These are phyloP conservation scores for Picathartes gymnocephalus DNA, from an alignment of 2,113 vertebrate species.

Conservation along the genomic window DNA sequence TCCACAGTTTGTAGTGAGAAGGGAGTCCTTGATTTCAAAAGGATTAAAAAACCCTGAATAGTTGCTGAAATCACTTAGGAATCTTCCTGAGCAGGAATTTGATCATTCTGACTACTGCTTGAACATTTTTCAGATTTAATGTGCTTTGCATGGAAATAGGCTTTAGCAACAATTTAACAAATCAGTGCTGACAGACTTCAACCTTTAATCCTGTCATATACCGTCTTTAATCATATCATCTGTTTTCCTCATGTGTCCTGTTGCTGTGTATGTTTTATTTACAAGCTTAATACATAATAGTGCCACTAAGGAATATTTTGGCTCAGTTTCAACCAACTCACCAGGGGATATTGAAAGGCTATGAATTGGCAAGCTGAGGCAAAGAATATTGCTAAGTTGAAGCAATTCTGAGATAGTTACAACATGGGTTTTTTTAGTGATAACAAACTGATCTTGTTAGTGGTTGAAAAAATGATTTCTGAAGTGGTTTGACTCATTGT, in stretches of 20 bases:
- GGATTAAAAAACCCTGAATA: not conserved
- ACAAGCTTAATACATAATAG: conserved; percentile 39
- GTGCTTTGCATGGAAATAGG: conserved; percentile 4
- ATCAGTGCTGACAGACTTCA: conserved; percentile 10
- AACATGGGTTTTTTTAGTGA: not conserved
- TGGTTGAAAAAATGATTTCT: not conserved
- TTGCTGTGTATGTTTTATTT: conserved; percentile 64
- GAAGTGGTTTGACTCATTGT: conserved; percentile 25
- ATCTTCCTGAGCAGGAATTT: not conserved
- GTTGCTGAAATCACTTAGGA: not conserved
- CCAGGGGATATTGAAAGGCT: not conserved
- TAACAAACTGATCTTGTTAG: not conserved
- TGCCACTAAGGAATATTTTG: conserved; percentile 25
- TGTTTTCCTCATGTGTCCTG: conserved; percentile 57
- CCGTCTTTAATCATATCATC: conserved; percentile 36
- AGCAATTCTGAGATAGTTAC: not conserved
- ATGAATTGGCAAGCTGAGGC: not conserved
- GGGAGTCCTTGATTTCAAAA: not conserved
- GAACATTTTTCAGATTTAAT: conserved; percentile 2
- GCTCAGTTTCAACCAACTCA: not conserved
- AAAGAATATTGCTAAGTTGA: not conserved
- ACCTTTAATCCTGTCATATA: conserved; percentile 26
- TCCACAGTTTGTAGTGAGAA: not conserved
- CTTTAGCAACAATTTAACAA: conserved; percentile 35
- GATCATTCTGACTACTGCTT: not conserved